phyloP scores from a whole-genome alignment of 2,797 vertebrate genomes.

The Halcyon chelicuti region DNA sequence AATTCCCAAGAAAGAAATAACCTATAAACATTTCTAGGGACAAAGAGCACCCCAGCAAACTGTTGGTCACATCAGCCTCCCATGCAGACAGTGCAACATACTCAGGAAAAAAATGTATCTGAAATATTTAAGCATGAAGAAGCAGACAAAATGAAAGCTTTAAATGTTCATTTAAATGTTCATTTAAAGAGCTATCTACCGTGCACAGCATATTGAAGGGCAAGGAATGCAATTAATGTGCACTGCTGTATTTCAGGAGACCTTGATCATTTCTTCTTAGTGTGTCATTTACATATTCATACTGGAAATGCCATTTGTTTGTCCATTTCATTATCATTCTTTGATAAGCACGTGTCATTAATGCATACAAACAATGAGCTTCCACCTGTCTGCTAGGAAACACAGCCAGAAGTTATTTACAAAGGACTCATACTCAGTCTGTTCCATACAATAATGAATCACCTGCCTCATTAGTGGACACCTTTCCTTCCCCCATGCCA shows the following conservation, averaged over 20 bases:
- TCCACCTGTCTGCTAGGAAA: not conserved
- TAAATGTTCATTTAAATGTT: not conserved
- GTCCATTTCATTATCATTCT: not conserved
- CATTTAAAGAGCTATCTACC: conserved; percentile 5
- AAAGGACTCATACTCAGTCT: not conserved
- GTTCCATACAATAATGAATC: not conserved
- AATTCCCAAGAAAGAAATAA: not conserved
- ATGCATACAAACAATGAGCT: not conserved
- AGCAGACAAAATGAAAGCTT: not conserved
- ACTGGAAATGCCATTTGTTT: conserved; percentile 33
- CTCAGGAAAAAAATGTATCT: not conserved
- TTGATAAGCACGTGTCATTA: not conserved
- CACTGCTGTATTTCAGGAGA: not conserved
- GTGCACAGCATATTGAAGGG: not conserved
- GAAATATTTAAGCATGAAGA: not conserved
- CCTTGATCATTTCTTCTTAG: conserved; percentile 28
- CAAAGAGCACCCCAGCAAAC: not conserved
- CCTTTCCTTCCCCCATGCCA: not conserved
- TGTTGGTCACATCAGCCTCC: not conserved
- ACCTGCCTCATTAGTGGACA: not conserved
- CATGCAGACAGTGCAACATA: not conserved
- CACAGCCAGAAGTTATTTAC: not conserved
- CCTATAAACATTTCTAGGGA: not conserved
- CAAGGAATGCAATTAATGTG: conserved; percentile 22
- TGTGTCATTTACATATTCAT: conserved; percentile 22